A percentile compares a stretch with the other conserved stretches of the same genome.
Conservation (phyloP, 2,797 vertebrate genomes). For the Nasua narica region DNA sequence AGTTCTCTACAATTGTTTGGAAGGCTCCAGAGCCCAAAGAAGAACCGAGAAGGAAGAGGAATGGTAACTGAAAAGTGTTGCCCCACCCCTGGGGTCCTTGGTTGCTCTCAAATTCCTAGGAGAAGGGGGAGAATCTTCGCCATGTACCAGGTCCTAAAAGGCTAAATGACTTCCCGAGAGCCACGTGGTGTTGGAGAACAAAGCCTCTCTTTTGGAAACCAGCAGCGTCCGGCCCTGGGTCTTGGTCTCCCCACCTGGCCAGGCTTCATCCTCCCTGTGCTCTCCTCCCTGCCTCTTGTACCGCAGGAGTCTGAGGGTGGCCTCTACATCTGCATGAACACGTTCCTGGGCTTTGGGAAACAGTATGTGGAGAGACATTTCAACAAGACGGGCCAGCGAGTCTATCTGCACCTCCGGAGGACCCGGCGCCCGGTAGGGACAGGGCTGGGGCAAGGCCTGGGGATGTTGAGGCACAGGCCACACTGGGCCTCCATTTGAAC, state of each 20-base stretch:
- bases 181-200: background rate
- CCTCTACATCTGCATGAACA: conserved; percentile 98
- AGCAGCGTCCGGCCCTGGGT: background rate
- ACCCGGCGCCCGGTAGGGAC: conserved; percentile 88
- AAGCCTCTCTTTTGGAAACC: background rate
- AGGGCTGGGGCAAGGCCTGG: background rate
- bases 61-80: background rate
- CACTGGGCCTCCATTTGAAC: background rate
- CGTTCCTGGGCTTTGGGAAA: conserved; percentile 96
- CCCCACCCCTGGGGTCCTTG: background rate
- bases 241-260: background rate
- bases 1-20: background rate
- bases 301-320: conserved; percentile 95
- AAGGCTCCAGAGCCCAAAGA: background rate
- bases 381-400: conserved; percentile 92
- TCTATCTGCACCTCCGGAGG: conserved; percentile 94
- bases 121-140: background rate
- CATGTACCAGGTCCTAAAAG: background rate
- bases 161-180: background rate
- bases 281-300: background rate
- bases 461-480: background rate
- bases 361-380: conserved; percentile 94
- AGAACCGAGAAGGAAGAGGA: background rate
- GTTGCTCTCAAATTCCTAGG: background rate
- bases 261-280: background rate